phyloP scores from a whole-genome alignment of 1,140 invertebrate genomes.

The Babylonia areolata region DNA sequence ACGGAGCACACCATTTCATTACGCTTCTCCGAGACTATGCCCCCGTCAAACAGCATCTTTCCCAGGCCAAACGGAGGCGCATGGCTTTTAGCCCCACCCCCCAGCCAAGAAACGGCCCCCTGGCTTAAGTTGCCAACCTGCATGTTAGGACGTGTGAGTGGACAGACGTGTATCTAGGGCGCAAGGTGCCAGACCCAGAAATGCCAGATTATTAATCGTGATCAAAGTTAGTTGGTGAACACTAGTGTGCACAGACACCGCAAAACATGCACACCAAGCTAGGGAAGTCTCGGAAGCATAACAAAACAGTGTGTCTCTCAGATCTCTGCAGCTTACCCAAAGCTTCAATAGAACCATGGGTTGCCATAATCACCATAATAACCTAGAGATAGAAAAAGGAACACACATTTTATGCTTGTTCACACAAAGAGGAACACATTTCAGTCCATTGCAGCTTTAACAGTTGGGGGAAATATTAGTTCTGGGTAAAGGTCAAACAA shows the following conservation, averaged over 20 bases:
- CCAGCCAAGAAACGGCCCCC: neutral
- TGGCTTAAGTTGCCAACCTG: neutral
- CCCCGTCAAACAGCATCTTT: neutral
- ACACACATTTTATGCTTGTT: neutral
- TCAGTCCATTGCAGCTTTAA: too few relatives aligned
- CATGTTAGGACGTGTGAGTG: neutral
- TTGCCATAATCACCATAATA: neutral
- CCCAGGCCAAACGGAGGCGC: too few relatives aligned
- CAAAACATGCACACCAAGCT: neutral
- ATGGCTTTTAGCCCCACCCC: too few relatives aligned
- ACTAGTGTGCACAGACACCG: neutral
- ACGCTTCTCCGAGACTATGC: slow-evolving; percentile 25
- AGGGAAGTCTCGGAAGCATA: slow-evolving; percentile 28
- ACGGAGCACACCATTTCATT: slow-evolving; percentile 20
- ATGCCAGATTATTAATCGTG: neutral
- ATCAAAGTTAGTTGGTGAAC: neutral
- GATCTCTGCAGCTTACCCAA: slow-evolving; percentile 18
- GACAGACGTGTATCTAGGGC: neutral
- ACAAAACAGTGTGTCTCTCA: slow-evolving; percentile 23
- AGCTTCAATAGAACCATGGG: slow-evolving; percentile 25
- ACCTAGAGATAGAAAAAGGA: slow-evolving; percentile 6
- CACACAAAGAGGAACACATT: too few relatives aligned
- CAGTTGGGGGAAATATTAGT: too few relatives aligned
- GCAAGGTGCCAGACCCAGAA: neutral
- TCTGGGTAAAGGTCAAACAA: too few relatives aligned